Evolutionary conservation across 2,113 vertebrate genomes (phyloP).

Genomic region (Etia nguti): DNA sequence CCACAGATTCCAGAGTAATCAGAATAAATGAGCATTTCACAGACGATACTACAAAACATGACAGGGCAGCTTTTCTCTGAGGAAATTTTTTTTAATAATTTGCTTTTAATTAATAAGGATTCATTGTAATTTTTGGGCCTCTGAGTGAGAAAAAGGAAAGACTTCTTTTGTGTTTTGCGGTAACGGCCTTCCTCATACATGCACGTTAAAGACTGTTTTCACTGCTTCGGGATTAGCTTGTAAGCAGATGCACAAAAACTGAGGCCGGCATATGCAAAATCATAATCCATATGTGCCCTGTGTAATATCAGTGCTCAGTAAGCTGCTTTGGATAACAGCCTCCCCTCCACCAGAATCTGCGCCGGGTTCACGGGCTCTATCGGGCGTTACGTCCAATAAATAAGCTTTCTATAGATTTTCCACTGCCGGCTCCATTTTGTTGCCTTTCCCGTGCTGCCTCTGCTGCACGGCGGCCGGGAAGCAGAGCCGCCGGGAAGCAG

Average conservation of each 20-base stretch:
- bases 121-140: not conserved
- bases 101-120: too few species aligned
- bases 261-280: constrained; percentile 12
- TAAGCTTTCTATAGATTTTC: not conserved
- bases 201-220: not conserved
- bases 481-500: too few species aligned
- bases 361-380: not conserved
- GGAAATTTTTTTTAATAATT: too few species aligned
- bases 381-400: not conserved
- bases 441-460: not conserved
- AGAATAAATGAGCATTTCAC: not conserved
- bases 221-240: constrained; percentile 3
- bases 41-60: not conserved
- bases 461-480: not conserved
- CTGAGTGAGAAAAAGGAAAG: not conserved
- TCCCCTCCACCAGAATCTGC: not conserved
- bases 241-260: constrained; percentile 1
- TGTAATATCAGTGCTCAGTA: constrained; percentile 14
- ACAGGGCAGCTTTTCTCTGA: not conserved
- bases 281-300: constrained; percentile 42
- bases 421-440: not conserved
- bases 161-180: not conserved
- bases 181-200: not conserved
- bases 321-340: constrained; percentile 29
- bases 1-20: not conserved